Percentiles rank a stretch among this genome's conserved stretches.
These are phyloP conservation scores for Mus musculus DNA, from an alignment of 2,113 vertebrate species.

Conservation along the genomic window GRCm39 chr1:53257001-53257500, in stretches of 20 bases:
- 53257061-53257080: neutral
- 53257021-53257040: neutral
- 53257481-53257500: neutral
- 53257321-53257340: constrained; percentile 17
- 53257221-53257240: neutral
- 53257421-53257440: neutral
- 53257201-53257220: neutral
- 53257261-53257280: neutral
- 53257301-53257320: neutral
- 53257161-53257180: neutral
- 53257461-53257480: neutral
- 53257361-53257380: constrained; percentile 43
- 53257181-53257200: neutral
- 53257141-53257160: neutral
- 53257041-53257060: neutral
- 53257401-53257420: neutral
- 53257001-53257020: neutral
- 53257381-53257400: neutral
- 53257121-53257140: constrained; percentile 27
- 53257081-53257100: neutral
- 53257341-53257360: neutral
- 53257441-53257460: neutral
- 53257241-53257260: neutral
- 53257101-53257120: neutral
- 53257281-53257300: neutral